Evolutionary conservation across 2,888 invertebrate genomes (phyloP).

Genomic region (Parascotia fuliginaria): DNA sequence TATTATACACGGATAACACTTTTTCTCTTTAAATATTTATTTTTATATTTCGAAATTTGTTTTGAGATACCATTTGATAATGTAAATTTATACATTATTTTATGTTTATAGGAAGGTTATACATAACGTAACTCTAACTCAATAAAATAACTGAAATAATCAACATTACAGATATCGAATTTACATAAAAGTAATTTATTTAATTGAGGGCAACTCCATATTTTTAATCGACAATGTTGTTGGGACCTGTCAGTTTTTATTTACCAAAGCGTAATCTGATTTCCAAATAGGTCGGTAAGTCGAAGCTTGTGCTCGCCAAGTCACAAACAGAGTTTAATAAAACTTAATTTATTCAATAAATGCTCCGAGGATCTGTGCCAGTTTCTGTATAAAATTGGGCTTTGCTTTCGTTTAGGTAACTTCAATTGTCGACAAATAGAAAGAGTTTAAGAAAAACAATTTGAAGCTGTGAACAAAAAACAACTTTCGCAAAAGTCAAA

Average conservation of each 20-base stretch:
- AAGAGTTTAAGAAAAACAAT: constrained; percentile 30
- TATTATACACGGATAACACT: too few relatives aligned
- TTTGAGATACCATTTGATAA: background rate
- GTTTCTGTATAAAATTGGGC: constrained; percentile 50
- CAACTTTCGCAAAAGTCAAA: too few relatives aligned
- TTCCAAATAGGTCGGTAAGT: constrained; percentile 65
- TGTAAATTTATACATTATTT: background rate
- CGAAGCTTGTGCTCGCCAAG: constrained; percentile 49
- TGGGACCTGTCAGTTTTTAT: constrained; percentile 52
- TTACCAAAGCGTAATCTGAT: constrained; percentile 61
- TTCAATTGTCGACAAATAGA: constrained; percentile 44
- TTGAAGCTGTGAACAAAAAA: too few relatives aligned
- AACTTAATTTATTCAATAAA: constrained; percentile 82
- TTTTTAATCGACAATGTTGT: constrained; percentile 29
- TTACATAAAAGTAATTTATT: constrained; percentile 15
- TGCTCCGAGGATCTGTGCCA: constrained; percentile 59
- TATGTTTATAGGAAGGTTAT: background rate
- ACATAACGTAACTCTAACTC: background rate
- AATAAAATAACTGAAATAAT: background rate
- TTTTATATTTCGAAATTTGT: background rate
- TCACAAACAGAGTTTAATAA: constrained; percentile 79
- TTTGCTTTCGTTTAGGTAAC: constrained; percentile 52
- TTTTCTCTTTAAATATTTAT: too few relatives aligned
- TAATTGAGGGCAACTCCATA: constrained; percentile 19
- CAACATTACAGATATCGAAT: constrained; percentile 5